Base-by-base conservation (phyloP, 30 jellyfish, hydroid and myxozoan species). In the Cassiopea andromeda region DNA sequence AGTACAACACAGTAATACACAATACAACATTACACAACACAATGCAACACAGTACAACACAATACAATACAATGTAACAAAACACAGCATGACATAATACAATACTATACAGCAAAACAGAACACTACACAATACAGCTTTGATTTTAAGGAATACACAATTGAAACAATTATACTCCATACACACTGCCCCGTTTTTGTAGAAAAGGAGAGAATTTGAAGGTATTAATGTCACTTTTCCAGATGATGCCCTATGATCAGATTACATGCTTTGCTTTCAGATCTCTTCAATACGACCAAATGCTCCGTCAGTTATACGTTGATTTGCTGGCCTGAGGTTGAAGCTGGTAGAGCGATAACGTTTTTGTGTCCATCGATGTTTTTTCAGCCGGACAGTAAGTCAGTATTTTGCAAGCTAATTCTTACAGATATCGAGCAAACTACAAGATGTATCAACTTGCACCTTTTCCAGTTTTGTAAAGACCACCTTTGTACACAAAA, bases 321-420 rank as follows among this genome's bases (percentile, higher is more conserved):
- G 50, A 74, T 85, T 27, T 85, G 92, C 81, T 85, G 92, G 92
- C 87, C 92, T 1, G 73, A 85, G 64, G 13, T 61, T 6, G 87
- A 85, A 74, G 87, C 87, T 17, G 87, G 75, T 16, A 74, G 59
- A 57, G 44, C 78, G n/a, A 46, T 75, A 54, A 27, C 87, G 44
- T 18, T 70, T 61, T 87, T 12, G 46, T 85, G 92, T 46, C 92
- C 92, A 27, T 49, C 70, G 68, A 73, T 73, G 92, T 74, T 85
- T 38, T 85, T 70, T 46, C 7, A 1, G 57, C 86, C 92, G 2
- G 85, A 73, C 87, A 85, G 92, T 85, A 73, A 58, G 92, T 85
- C 49, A 1, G 15, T 4, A 13, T 9, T 64, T 64, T 27, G 38
- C 38, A 27, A 27, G 38, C 38, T 4, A 2, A 64, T 14, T 64